Percentiles rank a stretch among this genome's conserved stretches.
Conservation (phyloP, 1,140 invertebrate genomes). For the Brachionus paranguensis region DNA sequence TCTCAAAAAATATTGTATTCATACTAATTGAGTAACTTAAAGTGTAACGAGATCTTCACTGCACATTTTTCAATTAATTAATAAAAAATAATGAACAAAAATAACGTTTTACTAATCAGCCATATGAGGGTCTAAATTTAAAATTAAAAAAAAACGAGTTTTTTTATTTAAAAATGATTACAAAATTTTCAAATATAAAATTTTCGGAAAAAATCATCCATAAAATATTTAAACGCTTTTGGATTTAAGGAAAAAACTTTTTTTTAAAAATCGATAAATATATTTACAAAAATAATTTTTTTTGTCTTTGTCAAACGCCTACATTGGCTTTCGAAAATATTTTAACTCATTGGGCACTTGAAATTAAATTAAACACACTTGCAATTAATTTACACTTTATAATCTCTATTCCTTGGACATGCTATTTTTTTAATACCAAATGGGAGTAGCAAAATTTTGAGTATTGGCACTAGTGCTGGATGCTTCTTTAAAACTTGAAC, state of each 20-base stretch:
- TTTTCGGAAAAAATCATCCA: not conserved
- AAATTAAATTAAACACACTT: not conserved
- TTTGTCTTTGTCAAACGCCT: not conserved
- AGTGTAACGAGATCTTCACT: not conserved
- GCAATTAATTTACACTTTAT: not conserved
- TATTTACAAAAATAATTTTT: not conserved
- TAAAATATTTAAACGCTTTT: not conserved
- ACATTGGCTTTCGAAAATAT: not conserved
- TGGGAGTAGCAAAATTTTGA: slow-evolving; percentile 5
- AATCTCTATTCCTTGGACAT: not conserved
- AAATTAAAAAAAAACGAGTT: not conserved
- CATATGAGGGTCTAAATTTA: not conserved
- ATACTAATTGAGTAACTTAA: not conserved
- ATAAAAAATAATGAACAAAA: not conserved
- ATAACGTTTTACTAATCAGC: not conserved
- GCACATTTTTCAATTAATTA: not conserved
- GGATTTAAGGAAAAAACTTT: not conserved
- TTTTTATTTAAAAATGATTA: not conserved
- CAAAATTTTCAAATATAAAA: not conserved
- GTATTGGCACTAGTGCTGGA: not conserved
- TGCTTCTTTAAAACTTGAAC: not conserved
- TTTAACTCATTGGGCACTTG: not conserved
- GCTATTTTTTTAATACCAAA: slow-evolving; percentile 7
- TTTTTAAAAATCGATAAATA: not conserved
- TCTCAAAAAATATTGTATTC: not conserved